Percentiles rank a stretch among this genome's conserved stretches.
These are phyloP conservation scores for Trematocara unimaculatum DNA, from an alignment of 2,113 vertebrate species.

Conservation along the genomic window DNA sequence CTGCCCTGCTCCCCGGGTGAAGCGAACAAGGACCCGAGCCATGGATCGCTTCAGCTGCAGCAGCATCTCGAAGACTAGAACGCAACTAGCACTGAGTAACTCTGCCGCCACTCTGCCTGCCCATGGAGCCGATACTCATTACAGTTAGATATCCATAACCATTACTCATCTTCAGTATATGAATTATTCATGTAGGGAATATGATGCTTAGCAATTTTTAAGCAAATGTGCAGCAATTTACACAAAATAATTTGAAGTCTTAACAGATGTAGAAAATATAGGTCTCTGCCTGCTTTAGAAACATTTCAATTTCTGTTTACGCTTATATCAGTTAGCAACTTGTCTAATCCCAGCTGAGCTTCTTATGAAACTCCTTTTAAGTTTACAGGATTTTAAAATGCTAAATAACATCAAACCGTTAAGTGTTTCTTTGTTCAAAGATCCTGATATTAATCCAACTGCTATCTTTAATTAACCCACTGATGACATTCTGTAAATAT, in stretches of 20 bases:
- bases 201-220: background rate
- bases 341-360: background rate
- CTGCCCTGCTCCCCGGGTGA: constrained; percentile 74
- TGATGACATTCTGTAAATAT: constrained; percentile 49
- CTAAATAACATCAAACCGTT: background rate
- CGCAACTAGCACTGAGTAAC: background rate
- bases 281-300: background rate
- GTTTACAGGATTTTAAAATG: background rate
- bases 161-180: background rate
- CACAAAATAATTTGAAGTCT: background rate
- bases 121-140: background rate
- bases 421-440: background rate
- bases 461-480: background rate
- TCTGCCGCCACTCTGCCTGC: background rate
- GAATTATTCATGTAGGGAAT: background rate
- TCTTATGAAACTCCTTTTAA: background rate
- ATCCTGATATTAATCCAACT: background rate
- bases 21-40: constrained; percentile 46
- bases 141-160: background rate
- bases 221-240: background rate
- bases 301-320: background rate
- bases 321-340: background rate
- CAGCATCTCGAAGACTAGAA: constrained; percentile 30
- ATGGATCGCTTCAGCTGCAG: constrained; percentile 43
- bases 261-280: background rate